Evolutionary conservation across 2,888 invertebrate genomes (phyloP), one percentile per base, ranked within the genome.

Genomic region (Hololepta plana): DNA sequence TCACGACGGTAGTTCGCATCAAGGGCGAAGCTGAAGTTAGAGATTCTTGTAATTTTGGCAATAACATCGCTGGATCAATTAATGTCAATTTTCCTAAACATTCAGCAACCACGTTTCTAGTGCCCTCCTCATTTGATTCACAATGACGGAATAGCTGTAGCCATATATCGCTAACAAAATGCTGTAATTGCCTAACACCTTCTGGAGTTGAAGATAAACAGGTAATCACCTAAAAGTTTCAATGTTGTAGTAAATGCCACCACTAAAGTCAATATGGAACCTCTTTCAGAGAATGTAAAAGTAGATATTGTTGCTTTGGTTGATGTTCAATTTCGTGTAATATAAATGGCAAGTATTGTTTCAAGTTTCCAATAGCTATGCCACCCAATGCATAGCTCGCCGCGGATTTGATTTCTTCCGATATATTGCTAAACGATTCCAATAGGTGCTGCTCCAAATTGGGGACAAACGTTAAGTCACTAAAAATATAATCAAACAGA

Each of bases 101-200:
- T 58, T 99, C 98, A 1, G 98, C 91, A 2, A 98, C 96, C 4
- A 99, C 95, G 55, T 96, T 96, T 32, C 98, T 69, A 4, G 96
- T 95, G 20, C 98, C 96, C 57, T 99, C 98, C 57, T 98, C 98
- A 1, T 74, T 73, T 49, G 93, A 95, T 53, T 93, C 90, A 43
- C 95, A 91, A 49, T 96, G 93, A 43, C 79, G 73, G 42, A 95
- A 87, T 17, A 98, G 59, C 48, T 93, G 80, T 26, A 71, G 66
- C 93, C 93, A 95, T 44, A 95, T 90, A 30, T 77, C 74, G 31
- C 81, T 80, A 35, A 84, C 81, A 38, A 81, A 82, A 4, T 74
- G 75, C 40, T 81, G 60, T 23, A 87, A 51, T 20, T 75, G 72
- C 37, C 75, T 68, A 3, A 87, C 67, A 11, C 82, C 81, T 40